phyloP scores from a whole-genome alignment of 1,140 invertebrate species.

The Pygmarrhopalites habei region DNA sequence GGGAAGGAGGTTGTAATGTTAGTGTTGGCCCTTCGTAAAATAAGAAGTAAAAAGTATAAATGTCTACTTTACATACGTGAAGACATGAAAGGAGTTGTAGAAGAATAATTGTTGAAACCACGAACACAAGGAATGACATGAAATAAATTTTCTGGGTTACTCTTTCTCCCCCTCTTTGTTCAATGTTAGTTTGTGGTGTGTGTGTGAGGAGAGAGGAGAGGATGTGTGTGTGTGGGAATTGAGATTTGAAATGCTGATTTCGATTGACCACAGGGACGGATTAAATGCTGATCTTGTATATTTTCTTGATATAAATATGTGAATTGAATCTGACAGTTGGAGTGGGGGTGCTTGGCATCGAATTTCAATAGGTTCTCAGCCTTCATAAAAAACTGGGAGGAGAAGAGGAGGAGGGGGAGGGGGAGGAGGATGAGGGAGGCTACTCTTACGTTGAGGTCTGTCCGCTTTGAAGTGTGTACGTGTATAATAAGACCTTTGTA shows the following conservation, averaged over 20 bases:
- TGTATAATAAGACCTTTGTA: too few species aligned
- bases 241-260: background rate
- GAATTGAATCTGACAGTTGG: conserved; percentile 12
- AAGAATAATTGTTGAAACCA: too few species aligned
- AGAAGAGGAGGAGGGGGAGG: background rate
- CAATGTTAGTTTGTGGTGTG: background rate
- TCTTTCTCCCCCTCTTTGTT: background rate
- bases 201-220: background rate
- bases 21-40: too few species aligned
- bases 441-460: too few species aligned
- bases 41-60: too few species aligned
- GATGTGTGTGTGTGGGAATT: background rate
- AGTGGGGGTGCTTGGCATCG: background rate
- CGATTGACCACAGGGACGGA: background rate
- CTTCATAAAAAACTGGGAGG: background rate
- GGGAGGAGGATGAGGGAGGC: too few species aligned
- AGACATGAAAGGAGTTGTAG: too few species aligned
- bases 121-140: too few species aligned
- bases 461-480: too few species aligned
- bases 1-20: too few species aligned
- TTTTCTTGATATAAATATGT: background rate
- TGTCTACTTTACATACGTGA: too few species aligned
- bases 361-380: conserved; percentile 11
- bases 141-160: too few species aligned
- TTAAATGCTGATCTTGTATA: conserved; percentile 11